Evolutionary conservation across 2,888 invertebrate species (phyloP).

Genomic region (Xiphydria camelus): DNA sequence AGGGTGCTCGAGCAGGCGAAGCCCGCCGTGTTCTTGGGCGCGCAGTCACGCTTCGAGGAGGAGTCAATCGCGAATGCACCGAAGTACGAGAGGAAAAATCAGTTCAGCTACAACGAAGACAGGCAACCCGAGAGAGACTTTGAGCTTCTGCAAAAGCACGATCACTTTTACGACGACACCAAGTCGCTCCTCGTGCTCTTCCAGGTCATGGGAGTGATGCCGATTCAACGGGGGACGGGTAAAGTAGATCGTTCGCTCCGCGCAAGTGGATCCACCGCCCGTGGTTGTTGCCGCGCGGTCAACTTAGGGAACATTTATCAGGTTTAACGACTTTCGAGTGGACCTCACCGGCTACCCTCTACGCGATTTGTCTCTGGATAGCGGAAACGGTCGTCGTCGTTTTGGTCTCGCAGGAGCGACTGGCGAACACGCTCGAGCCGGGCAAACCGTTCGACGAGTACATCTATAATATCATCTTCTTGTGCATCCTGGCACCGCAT

Average conservation of each 20-base stretch:
- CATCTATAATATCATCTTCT: constrained; percentile 74
- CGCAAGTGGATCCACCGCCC: no score
- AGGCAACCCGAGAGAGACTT: constrained; percentile 60
- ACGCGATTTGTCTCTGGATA: constrained; percentile 68
- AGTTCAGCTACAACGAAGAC: constrained; percentile 15
- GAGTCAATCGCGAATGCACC: constrained; percentile 5
- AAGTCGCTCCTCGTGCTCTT: constrained; percentile 72
- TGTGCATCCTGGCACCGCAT: constrained; percentile 73
- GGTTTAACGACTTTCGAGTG: constrained; percentile 65
- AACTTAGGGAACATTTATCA: constrained; percentile 2
- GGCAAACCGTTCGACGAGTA: constrained; percentile 75
- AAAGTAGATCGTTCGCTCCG: not conserved
- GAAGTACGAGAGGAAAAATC: constrained; percentile 15
- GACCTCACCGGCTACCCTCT: constrained; percentile 69
- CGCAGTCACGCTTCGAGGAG: constrained; percentile 6
- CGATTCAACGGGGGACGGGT: constrained; percentile 56
- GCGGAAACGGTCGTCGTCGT: constrained; percentile 66
- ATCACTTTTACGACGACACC: constrained; percentile 72
- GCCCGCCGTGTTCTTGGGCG: constrained; percentile 10
- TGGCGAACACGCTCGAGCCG: constrained; percentile 47
- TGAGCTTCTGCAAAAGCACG: constrained; percentile 67
- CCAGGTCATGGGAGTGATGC: constrained; percentile 78
- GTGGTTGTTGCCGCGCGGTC: no score
- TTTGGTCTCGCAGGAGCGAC: constrained; percentile 56
- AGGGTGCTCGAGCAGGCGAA: constrained; percentile 2